Base-by-base conservation (phyloP, 2,113 vertebrate species). In the Zapornia atra region DNA sequence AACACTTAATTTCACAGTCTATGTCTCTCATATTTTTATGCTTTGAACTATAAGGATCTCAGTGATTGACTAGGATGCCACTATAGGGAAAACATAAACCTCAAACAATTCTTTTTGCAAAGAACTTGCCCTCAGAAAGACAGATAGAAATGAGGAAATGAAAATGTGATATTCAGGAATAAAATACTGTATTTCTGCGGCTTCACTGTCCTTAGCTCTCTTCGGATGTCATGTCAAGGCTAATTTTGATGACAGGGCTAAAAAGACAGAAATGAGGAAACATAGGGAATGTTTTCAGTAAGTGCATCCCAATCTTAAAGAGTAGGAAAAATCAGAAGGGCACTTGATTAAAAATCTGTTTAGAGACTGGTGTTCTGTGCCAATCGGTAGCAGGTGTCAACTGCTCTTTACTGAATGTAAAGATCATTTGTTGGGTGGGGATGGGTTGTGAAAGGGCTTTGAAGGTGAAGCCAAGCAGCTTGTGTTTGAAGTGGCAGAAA, bases 401-500 rank as follows among this genome's bases (percentile, higher is more conserved):
- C 21, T 86, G 40, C 40, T 60, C 57, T 78, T 91, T 42, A n/a
- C 38, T 69, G 81, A 89, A 82, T 26, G 48, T 79, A 75, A 48
- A 92, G 76, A 93, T 81, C 50, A 92, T 91, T 68, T 91, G 81
- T 79, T 53, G 65, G 80, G 89, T 95, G 86, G 86, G 51, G 48
- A 89, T 83, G 29, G 56, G n/a, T 77, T 5, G 1, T 70, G 61
- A 79, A 88, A 91, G 36, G 17, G 6, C 66, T 97, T 94, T 95
- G 89, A 91, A 96, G 79, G 50, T 87, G 70, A 92, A 85, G 70
- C n/a, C 70, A 91, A 85, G 75, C 63, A 92, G 66, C 70, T 92
- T 90, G 66, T 80, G 54, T 90, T 65, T 95, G 93, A 95, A 92
- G 84, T 91, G 50, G 36, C 31, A 94, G 84, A 92, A 96, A 95